phyloP scores from a whole-genome alignment of 2,797 vertebrate genomes.

The Sebastes miniatus region DNA sequence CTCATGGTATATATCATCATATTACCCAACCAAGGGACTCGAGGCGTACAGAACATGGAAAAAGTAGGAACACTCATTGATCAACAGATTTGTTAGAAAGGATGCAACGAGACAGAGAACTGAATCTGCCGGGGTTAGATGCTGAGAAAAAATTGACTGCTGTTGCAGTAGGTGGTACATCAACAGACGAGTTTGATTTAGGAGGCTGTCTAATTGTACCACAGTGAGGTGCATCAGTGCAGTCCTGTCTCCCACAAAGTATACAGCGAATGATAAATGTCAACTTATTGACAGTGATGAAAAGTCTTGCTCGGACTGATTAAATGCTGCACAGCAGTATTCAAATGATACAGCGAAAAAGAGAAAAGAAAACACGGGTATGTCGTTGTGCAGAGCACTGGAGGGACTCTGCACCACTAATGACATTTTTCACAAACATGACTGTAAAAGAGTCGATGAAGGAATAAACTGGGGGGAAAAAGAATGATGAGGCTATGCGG shows the following conservation, averaged over 20 bases:
- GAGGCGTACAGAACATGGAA: neutral
- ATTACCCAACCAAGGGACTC: neutral
- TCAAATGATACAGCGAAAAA: neutral
- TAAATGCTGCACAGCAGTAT: constrained; percentile 22
- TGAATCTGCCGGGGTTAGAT: neutral
- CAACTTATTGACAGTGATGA: constrained; percentile 34
- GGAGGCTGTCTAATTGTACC: constrained; percentile 29
- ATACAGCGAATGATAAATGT: constrained; percentile 32
- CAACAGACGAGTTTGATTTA: neutral
- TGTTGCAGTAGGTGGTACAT: constrained; percentile 19
- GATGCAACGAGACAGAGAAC: neutral
- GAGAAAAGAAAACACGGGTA: neutral
- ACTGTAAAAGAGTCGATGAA: neutral
- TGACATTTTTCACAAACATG: neutral
- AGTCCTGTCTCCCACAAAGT: neutral
- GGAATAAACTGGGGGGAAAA: neutral
- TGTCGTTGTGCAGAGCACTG: neutral
- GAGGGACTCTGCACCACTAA: constrained; percentile 3
- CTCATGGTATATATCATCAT: neutral
- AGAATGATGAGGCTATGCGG: neutral
- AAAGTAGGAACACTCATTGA: neutral
- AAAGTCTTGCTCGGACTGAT: constrained; percentile 29
- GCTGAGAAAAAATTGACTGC: constrained; percentile 5
- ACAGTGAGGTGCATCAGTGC: constrained; percentile 19
- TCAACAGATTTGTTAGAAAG: neutral